Evolutionary conservation across 2,113 vertebrate species (phyloP).

Genomic region (Bos javanicus): DNA sequence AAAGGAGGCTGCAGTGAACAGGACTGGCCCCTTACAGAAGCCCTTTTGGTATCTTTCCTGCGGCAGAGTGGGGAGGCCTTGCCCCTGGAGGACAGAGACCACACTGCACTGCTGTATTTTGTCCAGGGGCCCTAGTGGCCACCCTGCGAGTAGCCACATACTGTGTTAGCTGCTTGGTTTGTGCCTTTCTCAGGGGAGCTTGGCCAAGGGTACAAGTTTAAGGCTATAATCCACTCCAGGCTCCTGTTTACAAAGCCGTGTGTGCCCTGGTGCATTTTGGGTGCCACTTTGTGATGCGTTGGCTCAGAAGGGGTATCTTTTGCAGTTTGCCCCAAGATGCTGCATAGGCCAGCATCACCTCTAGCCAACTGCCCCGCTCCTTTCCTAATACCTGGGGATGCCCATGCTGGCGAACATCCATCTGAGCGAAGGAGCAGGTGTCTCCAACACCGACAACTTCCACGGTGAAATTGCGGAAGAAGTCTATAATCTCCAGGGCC

Average conservation of each 20-base stretch:
- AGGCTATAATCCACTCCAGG: not conserved
- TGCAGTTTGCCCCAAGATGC: not conserved
- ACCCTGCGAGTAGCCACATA: not conserved
- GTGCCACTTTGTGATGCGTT: not conserved
- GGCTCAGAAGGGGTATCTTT: not conserved
- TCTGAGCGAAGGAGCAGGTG: conserved; percentile 98
- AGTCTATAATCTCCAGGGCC: conserved; percentile 98
- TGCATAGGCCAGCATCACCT: not conserved
- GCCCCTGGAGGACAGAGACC: not conserved
- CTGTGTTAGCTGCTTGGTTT: not conserved
- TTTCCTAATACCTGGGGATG: conserved; percentile 90
- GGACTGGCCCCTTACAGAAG: not conserved
- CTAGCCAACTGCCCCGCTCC: not conserved
- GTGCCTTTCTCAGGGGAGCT: not conserved
- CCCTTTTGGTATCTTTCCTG: not conserved
- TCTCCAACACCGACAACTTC: conserved; percentile 97
- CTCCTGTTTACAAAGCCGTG: not conserved
- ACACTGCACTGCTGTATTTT: not conserved
- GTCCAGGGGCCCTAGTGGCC: not conserved
- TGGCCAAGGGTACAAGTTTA: not conserved
- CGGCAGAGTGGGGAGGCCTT: not conserved
- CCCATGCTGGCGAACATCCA: conserved; percentile 98
- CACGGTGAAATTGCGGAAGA: conserved; percentile 98
- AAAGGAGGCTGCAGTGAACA: not conserved
- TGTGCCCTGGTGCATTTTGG: not conserved